Percentiles rank a stretch among this genome's conserved stretches.
Evolutionary conservation across 2,797 vertebrate genomes (phyloP).

Genomic region (Labeo calbasu): DNA sequence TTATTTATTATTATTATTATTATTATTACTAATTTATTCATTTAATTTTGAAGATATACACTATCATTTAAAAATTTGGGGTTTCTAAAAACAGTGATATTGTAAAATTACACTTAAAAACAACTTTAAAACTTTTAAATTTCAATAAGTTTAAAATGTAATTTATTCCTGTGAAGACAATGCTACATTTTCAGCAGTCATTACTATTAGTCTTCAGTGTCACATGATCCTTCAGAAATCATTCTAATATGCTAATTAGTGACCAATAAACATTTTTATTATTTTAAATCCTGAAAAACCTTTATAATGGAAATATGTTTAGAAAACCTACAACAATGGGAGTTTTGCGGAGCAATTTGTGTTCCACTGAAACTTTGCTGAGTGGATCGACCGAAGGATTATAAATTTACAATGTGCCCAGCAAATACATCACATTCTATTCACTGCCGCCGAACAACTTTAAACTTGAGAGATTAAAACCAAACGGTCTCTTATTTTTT

Average conservation of each 20-base stretch:
- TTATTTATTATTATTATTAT: background rate
- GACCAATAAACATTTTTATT: background rate
- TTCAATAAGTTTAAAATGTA: background rate
- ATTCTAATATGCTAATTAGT: background rate
- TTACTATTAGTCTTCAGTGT: background rate
- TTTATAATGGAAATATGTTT: constrained; percentile 5
- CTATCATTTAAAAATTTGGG: background rate
- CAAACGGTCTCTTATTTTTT: constrained; percentile 5
- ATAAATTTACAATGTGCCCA: background rate
- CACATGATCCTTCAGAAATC: background rate
- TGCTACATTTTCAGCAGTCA: background rate
- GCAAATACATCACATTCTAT: constrained; percentile 17
- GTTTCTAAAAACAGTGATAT: background rate
- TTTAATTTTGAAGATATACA: background rate
- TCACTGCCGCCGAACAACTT: constrained; percentile 11
- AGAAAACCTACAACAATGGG: constrained; percentile 7
- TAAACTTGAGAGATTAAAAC: constrained; percentile 34
- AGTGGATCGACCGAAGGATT: background rate
- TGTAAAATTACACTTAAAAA: background rate
- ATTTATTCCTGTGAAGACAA: background rate
- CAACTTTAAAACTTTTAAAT: background rate
- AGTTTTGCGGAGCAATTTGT: background rate
- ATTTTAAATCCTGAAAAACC: background rate
- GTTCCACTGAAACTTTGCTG: background rate
- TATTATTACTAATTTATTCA: background rate